Conservation (phyloP, 2,113 vertebrate genomes). For the Brienomyrus longianalis region DNA sequence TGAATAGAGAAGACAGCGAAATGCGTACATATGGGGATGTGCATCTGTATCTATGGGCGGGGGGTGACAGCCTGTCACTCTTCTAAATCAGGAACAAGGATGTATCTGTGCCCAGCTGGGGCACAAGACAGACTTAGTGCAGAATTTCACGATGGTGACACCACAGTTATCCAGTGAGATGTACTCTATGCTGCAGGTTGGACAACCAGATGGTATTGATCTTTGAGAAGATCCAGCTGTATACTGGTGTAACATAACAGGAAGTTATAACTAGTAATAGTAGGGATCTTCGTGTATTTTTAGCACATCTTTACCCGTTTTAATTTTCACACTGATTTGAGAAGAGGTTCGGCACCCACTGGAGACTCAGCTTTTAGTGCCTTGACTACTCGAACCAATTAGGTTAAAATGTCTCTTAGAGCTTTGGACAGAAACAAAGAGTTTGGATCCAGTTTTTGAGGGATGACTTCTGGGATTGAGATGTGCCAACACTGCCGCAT, state of each 20-base stretch:
- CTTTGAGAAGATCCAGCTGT: background rate
- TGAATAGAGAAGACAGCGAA: conserved; percentile 50
- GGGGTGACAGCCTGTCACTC: conserved; percentile 46
- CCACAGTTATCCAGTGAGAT: conserved; percentile 30
- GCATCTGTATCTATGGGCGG: conserved; percentile 9
- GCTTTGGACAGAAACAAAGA: background rate
- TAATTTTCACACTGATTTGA: background rate
- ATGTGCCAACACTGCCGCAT: conserved; percentile 28
- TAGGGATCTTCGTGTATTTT: background rate
- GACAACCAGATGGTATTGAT: background rate
- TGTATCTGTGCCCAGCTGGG: conserved; percentile 39
- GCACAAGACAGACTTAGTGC: conserved; percentile 26
- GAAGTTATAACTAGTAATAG: background rate
- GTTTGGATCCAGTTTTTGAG: background rate
- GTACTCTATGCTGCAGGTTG: background rate
- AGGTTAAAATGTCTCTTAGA: background rate
- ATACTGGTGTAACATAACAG: background rate
- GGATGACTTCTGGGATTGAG: background rate
- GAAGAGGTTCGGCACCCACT: background rate
- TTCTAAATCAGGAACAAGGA: conserved; percentile 34
- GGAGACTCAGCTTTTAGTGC: background rate
- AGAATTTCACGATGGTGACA: conserved; percentile 28
- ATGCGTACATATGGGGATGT: conserved; percentile 29
- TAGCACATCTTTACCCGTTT: background rate
- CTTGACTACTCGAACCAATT: background rate